Conservation (phyloP, 2,797 vertebrate species). For the Hirundo rustica region DNA sequence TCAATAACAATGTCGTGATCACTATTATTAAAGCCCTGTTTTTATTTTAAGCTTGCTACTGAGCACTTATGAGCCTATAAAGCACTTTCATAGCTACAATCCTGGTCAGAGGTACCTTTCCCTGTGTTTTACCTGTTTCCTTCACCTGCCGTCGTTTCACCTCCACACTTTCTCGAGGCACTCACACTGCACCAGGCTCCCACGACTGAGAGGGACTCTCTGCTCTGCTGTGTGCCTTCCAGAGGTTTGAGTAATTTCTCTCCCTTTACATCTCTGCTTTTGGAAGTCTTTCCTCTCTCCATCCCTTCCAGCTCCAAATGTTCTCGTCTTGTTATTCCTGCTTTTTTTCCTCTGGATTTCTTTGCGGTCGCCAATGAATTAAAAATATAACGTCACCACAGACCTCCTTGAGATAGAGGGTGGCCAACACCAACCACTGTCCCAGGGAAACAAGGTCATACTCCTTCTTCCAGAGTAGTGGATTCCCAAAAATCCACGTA, state of each 20-base stretch:
- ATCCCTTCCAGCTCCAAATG: background rate
- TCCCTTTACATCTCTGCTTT: background rate
- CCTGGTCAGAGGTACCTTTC: background rate
- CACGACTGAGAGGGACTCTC: background rate
- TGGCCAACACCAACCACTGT: background rate
- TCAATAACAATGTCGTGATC: background rate
- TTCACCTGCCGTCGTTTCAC: background rate
- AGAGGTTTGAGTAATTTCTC: background rate
- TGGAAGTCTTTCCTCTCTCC: background rate
- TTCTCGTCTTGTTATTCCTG: background rate
- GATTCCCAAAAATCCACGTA: conserved; percentile 8
- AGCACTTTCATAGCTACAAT: background rate
- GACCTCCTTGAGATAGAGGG: background rate
- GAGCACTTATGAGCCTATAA: background rate
- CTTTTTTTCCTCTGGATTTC: background rate
- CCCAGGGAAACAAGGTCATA: background rate
- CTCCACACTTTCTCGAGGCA: background rate
- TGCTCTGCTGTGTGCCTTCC: background rate
- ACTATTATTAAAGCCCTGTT: background rate
- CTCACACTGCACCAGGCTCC: background rate
- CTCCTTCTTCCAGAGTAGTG: background rate
- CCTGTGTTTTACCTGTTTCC: background rate
- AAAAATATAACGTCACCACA: background rate
- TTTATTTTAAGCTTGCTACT: background rate
- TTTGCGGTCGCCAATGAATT: background rate